These are phyloP conservation scores for Calyptomena viridis DNA, from an alignment of 2,113 vertebrate species.

Conservation along the genomic window DNA sequence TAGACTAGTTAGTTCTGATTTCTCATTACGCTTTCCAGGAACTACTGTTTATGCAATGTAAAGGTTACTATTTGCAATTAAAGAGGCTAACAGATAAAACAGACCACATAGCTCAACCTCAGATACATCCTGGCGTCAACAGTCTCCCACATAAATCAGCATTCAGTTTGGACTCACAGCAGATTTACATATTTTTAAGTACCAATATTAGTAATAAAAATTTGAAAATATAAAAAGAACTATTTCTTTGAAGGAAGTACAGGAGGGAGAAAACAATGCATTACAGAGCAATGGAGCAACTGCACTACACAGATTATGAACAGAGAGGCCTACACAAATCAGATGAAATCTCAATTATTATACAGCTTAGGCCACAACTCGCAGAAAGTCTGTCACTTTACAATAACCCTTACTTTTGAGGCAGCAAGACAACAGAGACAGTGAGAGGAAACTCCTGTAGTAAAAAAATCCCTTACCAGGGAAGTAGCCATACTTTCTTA, in stretches of 20 bases:
- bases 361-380: background rate
- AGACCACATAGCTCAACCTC: background rate
- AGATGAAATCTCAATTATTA: background rate
- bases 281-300: accelerated
- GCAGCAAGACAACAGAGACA: background rate
- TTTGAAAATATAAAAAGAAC: background rate
- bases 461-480: background rate
- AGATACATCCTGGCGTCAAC: background rate
- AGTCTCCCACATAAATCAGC: background rate
- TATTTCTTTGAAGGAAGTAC: background rate
- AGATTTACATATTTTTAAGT: background rate
- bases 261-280: background rate
- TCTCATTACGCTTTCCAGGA: slow-evolving; percentile 23
- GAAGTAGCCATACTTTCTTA: background rate
- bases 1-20: background rate
- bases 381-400: background rate
- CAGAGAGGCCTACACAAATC: background rate
- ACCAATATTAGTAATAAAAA: background rate
- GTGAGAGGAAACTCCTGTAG: accelerated
- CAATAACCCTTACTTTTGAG: background rate
- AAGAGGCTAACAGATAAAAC: background rate
- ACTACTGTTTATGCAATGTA: background rate
- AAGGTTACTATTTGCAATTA: background rate
- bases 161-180: background rate
- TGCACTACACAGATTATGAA: accelerated